Evolutionary conservation across 2,888 invertebrate species (phyloP), one percentile per base, ranked within the genome.

Genomic region (Aphelenchoides bicaudatus): DNA sequence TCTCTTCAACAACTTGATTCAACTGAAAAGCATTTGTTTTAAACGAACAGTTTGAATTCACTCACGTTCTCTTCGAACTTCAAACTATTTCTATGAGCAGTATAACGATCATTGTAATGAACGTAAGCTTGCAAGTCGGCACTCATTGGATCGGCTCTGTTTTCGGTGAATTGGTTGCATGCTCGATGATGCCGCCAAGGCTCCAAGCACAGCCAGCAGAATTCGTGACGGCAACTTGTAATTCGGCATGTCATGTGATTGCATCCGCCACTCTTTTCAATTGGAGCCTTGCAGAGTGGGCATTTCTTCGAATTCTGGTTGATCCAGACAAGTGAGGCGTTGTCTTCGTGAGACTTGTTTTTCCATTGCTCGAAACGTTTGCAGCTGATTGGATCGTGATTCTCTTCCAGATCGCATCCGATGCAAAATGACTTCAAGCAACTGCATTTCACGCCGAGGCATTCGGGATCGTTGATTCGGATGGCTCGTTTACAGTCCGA

Each of bases 171-270:
- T 6, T 29, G 48, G n/a, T 47, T 47, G 48, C 48, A 47, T 29
- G 23, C 16, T 10, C 43, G 43, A 43, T 53, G 46, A 27, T 10
- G 19, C 13, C n/a, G 21, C 58, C 58, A 58, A 27, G 43, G 23
- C 16, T 31, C 46, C 16, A 39, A n/a, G 46, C 58, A 58, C 2
- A 58, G 30, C 58, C 58, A 58, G 39, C 58, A 58, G 38, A 58
- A 58, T 27, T 58, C 58, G 37, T 58, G 29, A 2, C 23, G 19
- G 37, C 58, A 58, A 25, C 23, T 23, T 1, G 52, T 13, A 23
- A 28, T 19, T 34, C 43, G 3, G 39, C 53, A 53, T 25, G 39
- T 39, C 43, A 53, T 39, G 28, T 53, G 53, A 8, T 47, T 43
- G 29, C 53, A 53, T 21, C 53, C 39, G 46, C 53, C 53, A 23